Conservation (phyloP, 2,113 vertebrate genomes). For the Globicephala melas region DNA sequence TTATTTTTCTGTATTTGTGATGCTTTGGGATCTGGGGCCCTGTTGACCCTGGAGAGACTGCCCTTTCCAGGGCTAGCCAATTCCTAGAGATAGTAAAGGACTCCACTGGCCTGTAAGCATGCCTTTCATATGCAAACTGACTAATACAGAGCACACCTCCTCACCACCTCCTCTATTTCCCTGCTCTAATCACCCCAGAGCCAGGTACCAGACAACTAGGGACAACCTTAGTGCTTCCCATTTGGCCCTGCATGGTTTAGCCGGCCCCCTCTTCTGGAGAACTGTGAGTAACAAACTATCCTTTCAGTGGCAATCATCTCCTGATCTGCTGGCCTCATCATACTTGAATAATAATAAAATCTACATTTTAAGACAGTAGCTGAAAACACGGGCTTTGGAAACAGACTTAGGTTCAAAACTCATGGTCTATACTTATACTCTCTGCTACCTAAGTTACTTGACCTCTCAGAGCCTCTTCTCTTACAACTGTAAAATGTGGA, state of each 20-base stretch:
- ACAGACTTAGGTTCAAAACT: background rate
- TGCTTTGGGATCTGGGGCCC: background rate
- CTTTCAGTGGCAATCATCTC: background rate
- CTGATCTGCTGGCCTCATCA: background rate
- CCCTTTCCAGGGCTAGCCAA: background rate
- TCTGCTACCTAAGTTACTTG: background rate
- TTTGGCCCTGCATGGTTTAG: fast-evolving
- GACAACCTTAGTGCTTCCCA: background rate
- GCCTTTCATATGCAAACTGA: background rate
- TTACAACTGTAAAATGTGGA: background rate
- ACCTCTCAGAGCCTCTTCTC: background rate
- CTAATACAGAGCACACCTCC: background rate
- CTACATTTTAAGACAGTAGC: background rate
- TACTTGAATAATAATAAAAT: background rate
- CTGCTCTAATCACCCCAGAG: background rate
- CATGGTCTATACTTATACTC: background rate
- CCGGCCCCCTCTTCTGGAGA: background rate
- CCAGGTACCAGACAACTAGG: background rate
- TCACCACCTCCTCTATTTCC: background rate
- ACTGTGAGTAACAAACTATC: background rate
- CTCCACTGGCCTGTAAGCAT: background rate
- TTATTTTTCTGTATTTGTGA: background rate
- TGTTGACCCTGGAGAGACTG: background rate
- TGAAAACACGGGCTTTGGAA: background rate
- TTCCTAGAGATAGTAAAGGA: background rate